These are phyloP conservation scores for Carpatolechia fugitivella DNA, from an alignment of 2,888 invertebrate genomes.

Conservation along the genomic window DNA sequence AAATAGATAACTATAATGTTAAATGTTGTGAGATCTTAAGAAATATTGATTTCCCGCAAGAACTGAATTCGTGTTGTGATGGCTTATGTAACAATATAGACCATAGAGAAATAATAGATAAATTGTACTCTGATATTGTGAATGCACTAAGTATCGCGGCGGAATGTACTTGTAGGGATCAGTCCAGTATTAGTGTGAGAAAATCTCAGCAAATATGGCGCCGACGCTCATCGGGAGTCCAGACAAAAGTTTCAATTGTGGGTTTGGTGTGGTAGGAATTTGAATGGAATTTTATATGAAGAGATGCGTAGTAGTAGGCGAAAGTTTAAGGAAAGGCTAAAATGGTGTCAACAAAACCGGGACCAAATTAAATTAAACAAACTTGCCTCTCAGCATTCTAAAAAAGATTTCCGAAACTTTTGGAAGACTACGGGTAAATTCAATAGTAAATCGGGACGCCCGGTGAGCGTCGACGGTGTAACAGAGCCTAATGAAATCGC, in stretches of 20 bases:
- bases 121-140: neutral
- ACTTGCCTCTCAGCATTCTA: neutral
- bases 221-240: conserved; percentile 7
- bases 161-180: too few species aligned
- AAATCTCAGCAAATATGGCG: conserved; percentile 5
- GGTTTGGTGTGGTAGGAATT: neutral
- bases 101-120: neutral
- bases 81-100: neutral
- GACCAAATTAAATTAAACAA: conserved; percentile 12
- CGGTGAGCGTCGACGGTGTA: conserved; percentile 9
- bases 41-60: neutral
- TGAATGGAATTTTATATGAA: neutral
- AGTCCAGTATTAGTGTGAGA: conserved; percentile 10
- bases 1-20: conserved; percentile 1
- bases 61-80: neutral
- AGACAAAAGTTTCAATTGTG: conserved; percentile 4
- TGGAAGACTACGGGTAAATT: conserved; percentile 23
- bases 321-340: conserved; percentile 12
- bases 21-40: neutral
- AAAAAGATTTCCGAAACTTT: conserved; percentile 17
- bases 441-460: conserved; percentile 11
- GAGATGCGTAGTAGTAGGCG: conserved; percentile 7
- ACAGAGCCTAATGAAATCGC: neutral
- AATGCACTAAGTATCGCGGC: neutral
- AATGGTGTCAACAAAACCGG: conserved; percentile 11